phyloP scores from a whole-genome alignment of 2,888 invertebrate genomes.

The Ophonus ardosiacus region DNA sequence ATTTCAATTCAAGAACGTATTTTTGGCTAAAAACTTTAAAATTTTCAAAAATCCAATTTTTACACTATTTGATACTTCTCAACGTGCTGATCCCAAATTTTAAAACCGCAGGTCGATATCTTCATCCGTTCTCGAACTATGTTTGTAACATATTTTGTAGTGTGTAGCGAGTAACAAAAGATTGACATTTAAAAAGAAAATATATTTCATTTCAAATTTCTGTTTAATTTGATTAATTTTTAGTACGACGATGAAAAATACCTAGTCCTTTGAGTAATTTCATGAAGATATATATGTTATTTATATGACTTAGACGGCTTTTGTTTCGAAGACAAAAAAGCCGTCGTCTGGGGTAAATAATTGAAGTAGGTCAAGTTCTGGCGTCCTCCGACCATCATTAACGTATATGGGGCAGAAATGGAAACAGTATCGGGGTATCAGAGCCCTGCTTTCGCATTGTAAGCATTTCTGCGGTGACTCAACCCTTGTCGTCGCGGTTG shows the following conservation, averaged over 20 bases:
- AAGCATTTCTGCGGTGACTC: slow-evolving; percentile 25
- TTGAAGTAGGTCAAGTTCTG: slow-evolving; percentile 31
- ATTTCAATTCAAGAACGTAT: too few species aligned
- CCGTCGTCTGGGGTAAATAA: slow-evolving; percentile 21
- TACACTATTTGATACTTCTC: too few species aligned
- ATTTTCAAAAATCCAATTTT: too few species aligned
- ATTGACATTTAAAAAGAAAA: too few species aligned
- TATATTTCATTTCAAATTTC: too few species aligned
- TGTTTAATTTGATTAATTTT: too few species aligned
- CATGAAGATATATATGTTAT: slow-evolving; percentile 31
- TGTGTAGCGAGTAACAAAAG: too few species aligned
- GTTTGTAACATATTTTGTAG: too few species aligned
- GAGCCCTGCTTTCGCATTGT: slow-evolving; percentile 29
- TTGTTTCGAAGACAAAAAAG: slow-evolving; percentile 28
- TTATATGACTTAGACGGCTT: slow-evolving; percentile 2
- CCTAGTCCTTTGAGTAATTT: background rate
- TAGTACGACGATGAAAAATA: background rate
- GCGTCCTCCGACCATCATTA: slow-evolving; percentile 2
- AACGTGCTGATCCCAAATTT: too few species aligned
- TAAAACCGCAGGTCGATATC: too few species aligned
- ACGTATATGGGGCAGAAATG: slow-evolving; percentile 42
- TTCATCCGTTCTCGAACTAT: too few species aligned
- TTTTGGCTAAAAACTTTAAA: too few species aligned
- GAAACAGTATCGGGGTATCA: slow-evolving; percentile 21
- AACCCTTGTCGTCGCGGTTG: slow-evolving; percentile 4